Evolutionary conservation across 2,888 invertebrate genomes (phyloP), one percentile per base, ranked within the genome.

Genomic region (Tanypteryx hageni): DNA sequence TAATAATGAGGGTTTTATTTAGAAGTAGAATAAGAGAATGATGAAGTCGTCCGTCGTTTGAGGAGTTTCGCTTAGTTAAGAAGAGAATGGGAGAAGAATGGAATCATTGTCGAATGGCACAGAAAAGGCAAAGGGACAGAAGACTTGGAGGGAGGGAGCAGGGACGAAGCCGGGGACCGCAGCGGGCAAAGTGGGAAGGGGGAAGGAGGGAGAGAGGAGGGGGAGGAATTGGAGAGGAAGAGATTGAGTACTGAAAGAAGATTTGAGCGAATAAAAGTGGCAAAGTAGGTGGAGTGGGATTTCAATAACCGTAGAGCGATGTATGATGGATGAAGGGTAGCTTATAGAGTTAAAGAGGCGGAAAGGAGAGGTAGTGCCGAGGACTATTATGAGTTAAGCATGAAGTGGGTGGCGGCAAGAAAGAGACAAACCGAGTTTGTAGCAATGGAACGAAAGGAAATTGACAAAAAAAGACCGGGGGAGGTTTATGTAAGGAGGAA

Each of bases 41-140:
- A 22, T n/a, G 68, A n/a, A 76, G 76, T 76, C 76, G 76, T 76
- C 76, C 76, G 27, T 76, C 76, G 76, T 13, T 76, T 76, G 76
- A 76, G 27, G 22, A 76, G 76, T 76, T 76, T 76, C 22, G 76
- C 27, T 76, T n/a, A 68, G 68, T 68, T 68, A 68, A 68, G 68
- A 68, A 18, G 68, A 22, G 68, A 22, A 68, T 68, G 68, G 14
- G 27, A 13, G 27, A 76, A 76, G 76, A 76, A 76, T 76, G 22
- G 76, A 76, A 76, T 76, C 76, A 22, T 13, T 76, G 76, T 76
- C 76, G 13, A 76, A 76, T 22, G 68, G 68, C 68, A 18, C 22
- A 18, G n/a, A 22, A 68, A 22, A 22, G 68, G 5, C 44, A 44
- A 44, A 5, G 44, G 44, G 68, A 16, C 18, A n/a, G 16, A 64